These are phyloP conservation scores for Poeciliopsis infans DNA, from an alignment of 2,797 vertebrate genomes.

Conservation along the genomic window DNA sequence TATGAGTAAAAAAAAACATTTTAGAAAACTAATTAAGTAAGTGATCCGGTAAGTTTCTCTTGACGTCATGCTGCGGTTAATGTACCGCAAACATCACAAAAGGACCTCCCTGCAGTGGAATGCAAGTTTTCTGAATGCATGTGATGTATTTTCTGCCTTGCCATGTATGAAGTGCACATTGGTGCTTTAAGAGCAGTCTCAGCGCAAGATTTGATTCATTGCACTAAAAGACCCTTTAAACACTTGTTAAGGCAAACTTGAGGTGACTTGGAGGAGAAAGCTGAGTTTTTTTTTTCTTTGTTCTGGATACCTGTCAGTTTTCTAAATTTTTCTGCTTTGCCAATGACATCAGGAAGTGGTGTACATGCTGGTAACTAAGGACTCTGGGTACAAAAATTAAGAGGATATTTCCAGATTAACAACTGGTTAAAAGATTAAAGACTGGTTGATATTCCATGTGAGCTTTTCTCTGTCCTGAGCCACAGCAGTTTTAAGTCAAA, in stretches of 20 bases:
- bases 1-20: background rate
- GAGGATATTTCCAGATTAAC: background rate
- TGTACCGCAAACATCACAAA: background rate
- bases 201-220: background rate
- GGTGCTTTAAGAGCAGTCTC: background rate
- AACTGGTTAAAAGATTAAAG: background rate
- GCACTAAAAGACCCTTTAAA: background rate
- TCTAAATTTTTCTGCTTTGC: background rate
- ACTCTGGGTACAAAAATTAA: background rate
- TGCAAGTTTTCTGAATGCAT: background rate
- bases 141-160: background rate
- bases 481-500: background rate
- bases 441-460: background rate
- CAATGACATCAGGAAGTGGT: background rate
- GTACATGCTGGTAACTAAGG: background rate
- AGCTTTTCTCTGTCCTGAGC: background rate
- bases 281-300: background rate
- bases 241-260: too few species aligned
- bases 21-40: background rate
- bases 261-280: background rate
- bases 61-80: background rate
- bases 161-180: background rate
- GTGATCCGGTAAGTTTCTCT: background rate
- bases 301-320: background rate
- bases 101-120: slow-evolving; percentile 3